Conservation (phyloP, 1,140 invertebrate genomes). For the Trachymyrmex septentrionalis region DNA sequence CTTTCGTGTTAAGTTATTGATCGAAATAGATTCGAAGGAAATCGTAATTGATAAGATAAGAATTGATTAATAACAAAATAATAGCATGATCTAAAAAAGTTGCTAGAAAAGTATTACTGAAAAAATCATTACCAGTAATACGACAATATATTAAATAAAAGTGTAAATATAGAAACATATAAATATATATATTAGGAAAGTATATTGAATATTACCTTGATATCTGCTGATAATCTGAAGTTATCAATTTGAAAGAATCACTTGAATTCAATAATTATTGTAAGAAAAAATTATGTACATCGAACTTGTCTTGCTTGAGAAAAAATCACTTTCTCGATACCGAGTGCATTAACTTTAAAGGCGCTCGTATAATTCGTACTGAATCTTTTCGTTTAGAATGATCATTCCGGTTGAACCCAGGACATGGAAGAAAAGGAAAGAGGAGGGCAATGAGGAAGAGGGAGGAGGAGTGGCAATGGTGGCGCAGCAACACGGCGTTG, state of each 20-base stretch:
- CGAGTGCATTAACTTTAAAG: slow-evolving; percentile 17
- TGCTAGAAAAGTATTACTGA: background rate
- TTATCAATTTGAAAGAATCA: background rate
- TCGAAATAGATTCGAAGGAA: background rate
- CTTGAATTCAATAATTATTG: background rate
- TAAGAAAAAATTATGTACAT: background rate
- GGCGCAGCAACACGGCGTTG: slow-evolving; percentile 53
- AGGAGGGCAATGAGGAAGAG: slow-evolving; percentile 48
- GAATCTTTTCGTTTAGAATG: slow-evolving; percentile 51
- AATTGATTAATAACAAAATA: background rate
- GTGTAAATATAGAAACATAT: background rate
- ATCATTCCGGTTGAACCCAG: slow-evolving; percentile 26
- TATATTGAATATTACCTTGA: background rate
- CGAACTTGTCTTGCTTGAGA: background rate
- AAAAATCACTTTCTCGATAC: slow-evolving; percentile 4
- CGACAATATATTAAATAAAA: background rate
- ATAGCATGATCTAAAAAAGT: background rate
- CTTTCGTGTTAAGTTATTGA: slow-evolving; percentile 15
- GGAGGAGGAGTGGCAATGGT: slow-evolving; percentile 48
- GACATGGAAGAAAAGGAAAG: slow-evolving; percentile 57
- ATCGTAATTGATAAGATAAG: background rate
- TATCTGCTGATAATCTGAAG: background rate
- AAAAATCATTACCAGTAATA: background rate
- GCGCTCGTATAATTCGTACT: slow-evolving; percentile 9
- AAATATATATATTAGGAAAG: background rate